Base-by-base conservation (phyloP, 2,797 vertebrate genomes). In the Limosa lapponica region DNA sequence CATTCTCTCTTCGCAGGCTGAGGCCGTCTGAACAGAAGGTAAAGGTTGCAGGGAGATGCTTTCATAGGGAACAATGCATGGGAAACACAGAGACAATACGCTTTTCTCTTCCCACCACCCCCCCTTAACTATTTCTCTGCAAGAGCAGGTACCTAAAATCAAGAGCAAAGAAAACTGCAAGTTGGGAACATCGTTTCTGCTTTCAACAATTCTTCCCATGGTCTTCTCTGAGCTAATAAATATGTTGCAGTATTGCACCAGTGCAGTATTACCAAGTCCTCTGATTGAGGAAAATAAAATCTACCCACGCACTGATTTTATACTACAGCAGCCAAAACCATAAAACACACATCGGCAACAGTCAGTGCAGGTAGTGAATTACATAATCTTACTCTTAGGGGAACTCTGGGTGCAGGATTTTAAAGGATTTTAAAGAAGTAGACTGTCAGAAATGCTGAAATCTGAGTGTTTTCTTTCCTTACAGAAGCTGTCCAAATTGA, bases 61-160 rank as follows among this genome's bases (percentile, higher is more conserved):
- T 97, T 97, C 94, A 94, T 96, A 96, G 94, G 74, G 72, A 96
- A 97, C 93, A 96, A 96, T 96, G 88, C 92, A 74, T 66, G 87
- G 80, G 83, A 90, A 96, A 49, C 91, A 79, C 82, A 82, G 80
- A 79, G 77, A 96, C 90, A 95, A 96, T 80, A 10, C 30, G 1
- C 65, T 85, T 62, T 51, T 82, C 82, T 93, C 80, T 64, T 71
- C 16, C 4, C 19, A 5, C 19, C 7, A 1, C 10, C 13, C 20
- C 65, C 30, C 34, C 2, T 4, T 1, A 62, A 3, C 57, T 24
- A 52, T 27, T 82, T 37, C 54, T 78, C 43, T 83, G 39, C 27
- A 30, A 89, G 66, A 93, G 59, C 92, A 95, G 90, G 92, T 93
- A 94, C 57, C 64, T 57, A 87, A 96, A 97, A 86, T 19, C 25